Evolutionary conservation across 2,888 invertebrate genomes (phyloP).

Genomic region (Drosophila rellima): DNA sequence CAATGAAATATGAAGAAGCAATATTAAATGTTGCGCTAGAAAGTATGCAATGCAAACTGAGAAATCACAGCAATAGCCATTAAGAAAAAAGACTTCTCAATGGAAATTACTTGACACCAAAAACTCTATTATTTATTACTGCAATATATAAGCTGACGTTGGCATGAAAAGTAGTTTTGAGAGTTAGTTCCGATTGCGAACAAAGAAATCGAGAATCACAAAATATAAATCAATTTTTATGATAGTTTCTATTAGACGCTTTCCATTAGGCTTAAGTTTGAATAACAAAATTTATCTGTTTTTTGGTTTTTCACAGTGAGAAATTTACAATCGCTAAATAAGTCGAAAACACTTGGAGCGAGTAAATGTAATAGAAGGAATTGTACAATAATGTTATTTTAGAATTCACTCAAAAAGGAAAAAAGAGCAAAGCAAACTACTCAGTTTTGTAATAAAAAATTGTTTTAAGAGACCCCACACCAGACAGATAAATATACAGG

Average conservation of each 20-base stretch:
- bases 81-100: background rate
- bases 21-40: background rate
- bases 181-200: background rate
- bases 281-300: too few relatives aligned
- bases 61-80: background rate
- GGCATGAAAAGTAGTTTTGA: background rate
- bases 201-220: background rate
- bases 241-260: background rate
- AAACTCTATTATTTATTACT: slow-evolving; percentile 3
- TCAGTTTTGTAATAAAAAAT: background rate
- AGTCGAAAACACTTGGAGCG: too few relatives aligned
- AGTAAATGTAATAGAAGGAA: too few relatives aligned
- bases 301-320: too few relatives aligned
- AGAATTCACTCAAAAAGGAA: too few relatives aligned
- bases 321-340: too few relatives aligned
- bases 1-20: background rate
- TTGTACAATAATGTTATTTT: too few relatives aligned
- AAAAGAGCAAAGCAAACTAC: background rate
- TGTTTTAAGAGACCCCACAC: background rate
- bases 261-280: background rate
- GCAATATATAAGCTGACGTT: background rate
- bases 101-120: background rate
- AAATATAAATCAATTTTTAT: slow-evolving; percentile 2
- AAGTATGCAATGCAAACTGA: background rate
- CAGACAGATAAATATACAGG: slow-evolving; percentile 12